phyloP scores from a whole-genome alignment of 2,797 vertebrate genomes.

The Rhinogobio ventralis region DNA sequence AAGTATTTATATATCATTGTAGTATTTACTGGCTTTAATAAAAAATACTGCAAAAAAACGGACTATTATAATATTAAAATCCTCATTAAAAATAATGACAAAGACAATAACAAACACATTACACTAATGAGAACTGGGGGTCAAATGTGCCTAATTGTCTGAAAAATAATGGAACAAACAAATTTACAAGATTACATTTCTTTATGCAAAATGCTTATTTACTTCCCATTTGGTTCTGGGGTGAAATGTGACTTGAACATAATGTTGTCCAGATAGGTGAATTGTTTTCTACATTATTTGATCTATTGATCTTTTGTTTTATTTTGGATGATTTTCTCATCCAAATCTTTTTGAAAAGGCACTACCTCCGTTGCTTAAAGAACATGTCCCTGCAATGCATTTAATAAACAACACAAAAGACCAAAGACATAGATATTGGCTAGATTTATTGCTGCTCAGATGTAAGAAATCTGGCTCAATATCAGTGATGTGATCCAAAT shows the following conservation, averaged over 20 bases:
- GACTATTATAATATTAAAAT: constrained; percentile 7
- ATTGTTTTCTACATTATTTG: not conserved
- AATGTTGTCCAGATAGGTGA: not conserved
- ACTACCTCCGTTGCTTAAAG: not conserved
- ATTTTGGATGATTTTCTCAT: constrained; percentile 10
- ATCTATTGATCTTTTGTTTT: not conserved
- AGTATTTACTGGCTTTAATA: not conserved
- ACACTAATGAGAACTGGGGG: constrained; percentile 19
- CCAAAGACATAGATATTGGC: not conserved
- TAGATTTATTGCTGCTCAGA: constrained; percentile 18
- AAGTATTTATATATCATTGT: not conserved
- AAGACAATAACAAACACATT: constrained; percentile 12
- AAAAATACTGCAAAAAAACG: not conserved
- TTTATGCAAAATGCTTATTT: not conserved
- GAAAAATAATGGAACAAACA: constrained; percentile 10
- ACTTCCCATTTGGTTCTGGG: not conserved
- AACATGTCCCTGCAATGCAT: not conserved
- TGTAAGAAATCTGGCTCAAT: not conserved
- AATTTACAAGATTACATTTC: constrained; percentile 3
- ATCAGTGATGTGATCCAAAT: constrained; percentile 14
- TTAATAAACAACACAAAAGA: constrained; percentile 20
- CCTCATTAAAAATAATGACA: constrained; percentile 33
- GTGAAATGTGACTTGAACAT: constrained; percentile 2
- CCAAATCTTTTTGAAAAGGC: not conserved
- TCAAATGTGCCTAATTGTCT: constrained; percentile 23